A percentile compares a stretch with the other conserved stretches of the same genome.
These are phyloP conservation scores for Euwallacea fornicatus DNA, from an alignment of 1,140 invertebrate genomes.

Conservation along the genomic window DNA sequence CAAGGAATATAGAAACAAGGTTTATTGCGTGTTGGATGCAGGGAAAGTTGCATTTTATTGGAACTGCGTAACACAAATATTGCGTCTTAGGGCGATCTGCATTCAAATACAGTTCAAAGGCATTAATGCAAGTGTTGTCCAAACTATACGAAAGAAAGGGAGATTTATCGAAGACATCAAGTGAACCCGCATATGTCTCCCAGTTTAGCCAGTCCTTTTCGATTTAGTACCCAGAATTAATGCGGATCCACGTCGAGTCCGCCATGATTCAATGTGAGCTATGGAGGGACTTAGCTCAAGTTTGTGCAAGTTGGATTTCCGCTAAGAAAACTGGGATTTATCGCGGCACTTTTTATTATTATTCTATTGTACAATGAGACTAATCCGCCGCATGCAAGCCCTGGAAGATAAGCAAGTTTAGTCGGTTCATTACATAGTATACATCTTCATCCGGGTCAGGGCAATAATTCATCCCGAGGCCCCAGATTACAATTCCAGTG, in stretches of 20 bases:
- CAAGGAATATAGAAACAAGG: conserved; percentile 29
- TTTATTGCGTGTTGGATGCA: conserved; percentile 35
- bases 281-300: conserved; percentile 53
- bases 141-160: conserved; percentile 7
- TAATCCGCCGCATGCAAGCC: too few species aligned
- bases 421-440: conserved; percentile 24
- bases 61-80: background rate
- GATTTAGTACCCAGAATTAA: conserved; percentile 48
- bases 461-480: conserved; percentile 51
- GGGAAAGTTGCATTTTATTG: conserved; percentile 26
- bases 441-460: conserved; percentile 25
- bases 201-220: conserved; percentile 37
- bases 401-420: conserved; percentile 27
- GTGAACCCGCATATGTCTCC: conserved; percentile 35
- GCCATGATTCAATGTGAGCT: conserved; percentile 53
- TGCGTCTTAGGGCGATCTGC: too few species aligned
- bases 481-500: conserved; percentile 51
- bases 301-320: conserved; percentile 49
- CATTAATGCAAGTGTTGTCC: background rate
- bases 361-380: background rate
- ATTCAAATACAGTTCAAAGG: too few species aligned
- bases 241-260: conserved; percentile 50
- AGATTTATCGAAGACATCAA: conserved; percentile 19
- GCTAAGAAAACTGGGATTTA: conserved; percentile 51
- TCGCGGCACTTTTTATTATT: conserved; percentile 43